Evolutionary conservation across 2,888 invertebrate genomes (phyloP), one percentile per base, ranked within the genome.

Genomic region (Stenotaenia linearis): DNA sequence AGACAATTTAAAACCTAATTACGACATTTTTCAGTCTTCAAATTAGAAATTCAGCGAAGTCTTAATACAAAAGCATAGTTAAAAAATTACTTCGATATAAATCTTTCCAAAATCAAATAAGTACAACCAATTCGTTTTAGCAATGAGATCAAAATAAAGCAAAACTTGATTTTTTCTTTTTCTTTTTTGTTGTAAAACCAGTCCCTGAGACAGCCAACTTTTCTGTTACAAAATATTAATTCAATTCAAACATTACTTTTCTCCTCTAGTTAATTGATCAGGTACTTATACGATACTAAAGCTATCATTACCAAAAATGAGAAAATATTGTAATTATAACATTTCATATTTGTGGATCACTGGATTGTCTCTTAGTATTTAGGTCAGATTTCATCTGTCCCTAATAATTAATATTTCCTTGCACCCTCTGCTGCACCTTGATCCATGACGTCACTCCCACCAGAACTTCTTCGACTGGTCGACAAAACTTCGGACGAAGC

Each of bases 251-350:
- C 10, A 56, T 21, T 56, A 56, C 21, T 56, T 23, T 23, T 56
- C 56, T 56, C 56, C 56, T 23, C 56, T 56, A 56, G n/a, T 56
- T 18, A 56, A 18, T 56, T 12, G 45, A 23, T 56, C 56, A 56
- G 56, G 56, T 56, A 56, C 56, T 18, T 56, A 10, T 56, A 56
- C n/a, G 21, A 23, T 21, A 23, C 56, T 56, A 56, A 56, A 56
- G 56, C 56, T 56, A 56, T 56, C 56, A 56, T 56, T 56, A 56
- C 56, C 56, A 56, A 56, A 56, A 56, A 56, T 56, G 56, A 56
- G 56, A 56, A 56, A 56, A 56, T 56, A 56, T 56, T 56, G n/a
- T 23, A 56, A 18, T 56, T 56, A n/a, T n/a, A n/a, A n/a, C 18
- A 56, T 56, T 23, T 23, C 56, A 56, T 56, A 56, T 56, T 56